Evolutionary conservation across 1,140 invertebrate genomes (phyloP), one percentile per base, ranked within the genome.

Genomic region (Conus ventricosus): DNA sequence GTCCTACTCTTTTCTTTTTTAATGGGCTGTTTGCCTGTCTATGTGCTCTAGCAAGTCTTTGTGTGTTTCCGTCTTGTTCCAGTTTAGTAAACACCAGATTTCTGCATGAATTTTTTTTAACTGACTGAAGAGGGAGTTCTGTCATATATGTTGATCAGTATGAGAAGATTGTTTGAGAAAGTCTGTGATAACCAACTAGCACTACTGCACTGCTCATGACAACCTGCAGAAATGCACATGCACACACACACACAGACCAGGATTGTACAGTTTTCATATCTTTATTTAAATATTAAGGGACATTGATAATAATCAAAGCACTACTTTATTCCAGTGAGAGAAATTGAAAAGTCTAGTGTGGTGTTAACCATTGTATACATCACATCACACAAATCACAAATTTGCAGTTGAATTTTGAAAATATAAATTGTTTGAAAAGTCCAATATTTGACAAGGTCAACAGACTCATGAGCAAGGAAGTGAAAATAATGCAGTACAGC

Each of bases 271-370:
- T 84, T 27, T 87, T n/a, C 51, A 57, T 78, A 53, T 75, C 71
- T 88, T 88, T 67, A 82, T 82, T 88, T 60, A 63, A 83, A 88
- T 25, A 71, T 51, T 82, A 88, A 88, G 82, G 87, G 87, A 88
- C 87, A 88, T 75, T 88, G 63, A 81, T 81, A 54, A 87, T 88
- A 88, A 84, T 71, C 60, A 88, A 88, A 88, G 87, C 87, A 84
- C 87, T 88, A 88, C 87, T 84, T 84, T 88, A 81, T 88, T 84
- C 71, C 57, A 63, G 60, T 71, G 87, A 75, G 87, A 88, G 81
- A 87, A 78, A 57, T 55, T 75, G 71, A 78, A 87, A 87, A 87
- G 71, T 78, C 85, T 87, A 87, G 82, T 54, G 85, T 87, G 39
- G 85, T 87, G 85, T 87, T 87, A 78, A 86, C 84, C 63, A 86